phyloP scores from a whole-genome alignment of 2,797 vertebrate species.

The Siniperca obscura region DNA sequence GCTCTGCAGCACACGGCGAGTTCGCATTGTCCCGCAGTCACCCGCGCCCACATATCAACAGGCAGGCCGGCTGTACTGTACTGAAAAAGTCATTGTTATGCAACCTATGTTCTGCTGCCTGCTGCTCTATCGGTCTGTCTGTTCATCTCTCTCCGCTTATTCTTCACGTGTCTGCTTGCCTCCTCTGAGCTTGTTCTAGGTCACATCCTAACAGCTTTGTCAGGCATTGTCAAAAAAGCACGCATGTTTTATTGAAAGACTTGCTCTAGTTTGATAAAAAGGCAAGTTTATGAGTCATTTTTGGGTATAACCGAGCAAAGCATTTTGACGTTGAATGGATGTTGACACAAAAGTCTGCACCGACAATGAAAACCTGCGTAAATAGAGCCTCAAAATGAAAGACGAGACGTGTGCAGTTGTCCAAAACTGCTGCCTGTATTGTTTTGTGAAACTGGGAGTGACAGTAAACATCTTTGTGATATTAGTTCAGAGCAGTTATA shows the following conservation, averaged over 20 bases:
- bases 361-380: slow-evolving; percentile 34
- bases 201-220: slow-evolving; percentile 60
- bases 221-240: slow-evolving; percentile 39
- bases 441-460: slow-evolving; percentile 22
- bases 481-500: not conserved
- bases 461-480: slow-evolving; percentile 23
- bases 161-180: slow-evolving; percentile 56
- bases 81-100: slow-evolving; percentile 82
- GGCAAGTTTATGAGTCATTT: slow-evolving; percentile 46
- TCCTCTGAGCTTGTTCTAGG: slow-evolving; percentile 45
- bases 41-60: slow-evolving; percentile 84
- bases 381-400: slow-evolving; percentile 50
- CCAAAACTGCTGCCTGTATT: slow-evolving; percentile 24
- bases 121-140: slow-evolving; percentile 69
- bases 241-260: slow-evolving; percentile 53
- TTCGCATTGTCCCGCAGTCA: slow-evolving; percentile 81
- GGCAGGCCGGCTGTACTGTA: slow-evolving; percentile 77
- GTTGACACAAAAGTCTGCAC: slow-evolving; percentile 54
- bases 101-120: slow-evolving; percentile 79
- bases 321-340: slow-evolving; percentile 39
- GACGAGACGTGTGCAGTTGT: slow-evolving; percentile 28
- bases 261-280: slow-evolving; percentile 47
- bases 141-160: slow-evolving; percentile 48
- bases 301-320: slow-evolving; percentile 25
- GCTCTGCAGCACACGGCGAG: slow-evolving; percentile 72